A percentile compares a stretch with the other conserved stretches of the same genome.
Evolutionary conservation across 2,888 invertebrate genomes (phyloP).

Genomic region (Hypsopygia costalis): DNA sequence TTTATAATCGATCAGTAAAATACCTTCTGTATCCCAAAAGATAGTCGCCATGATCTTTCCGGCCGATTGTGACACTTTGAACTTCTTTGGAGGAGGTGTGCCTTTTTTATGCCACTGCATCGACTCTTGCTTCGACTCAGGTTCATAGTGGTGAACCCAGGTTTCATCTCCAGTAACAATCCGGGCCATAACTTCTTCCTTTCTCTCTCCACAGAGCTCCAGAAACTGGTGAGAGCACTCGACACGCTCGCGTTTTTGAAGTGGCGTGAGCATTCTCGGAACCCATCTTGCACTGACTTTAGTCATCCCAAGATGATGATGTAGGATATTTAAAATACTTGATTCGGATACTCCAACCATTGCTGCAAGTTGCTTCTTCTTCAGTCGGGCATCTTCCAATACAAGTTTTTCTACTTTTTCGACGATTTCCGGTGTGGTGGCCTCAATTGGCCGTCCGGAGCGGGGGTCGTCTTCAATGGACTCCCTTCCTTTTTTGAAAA

Average conservation of each 20-base stretch:
- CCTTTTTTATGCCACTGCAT: too few species aligned
- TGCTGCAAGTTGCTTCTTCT: constrained; percentile 10
- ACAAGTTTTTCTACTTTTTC: constrained; percentile 14
- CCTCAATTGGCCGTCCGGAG: constrained; percentile 11
- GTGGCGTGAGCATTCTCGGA: constrained; percentile 28
- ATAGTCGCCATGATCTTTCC: too few species aligned
- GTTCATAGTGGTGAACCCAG: too few species aligned
- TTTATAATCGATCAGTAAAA: too few species aligned
- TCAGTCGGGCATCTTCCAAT: constrained; percentile 12
- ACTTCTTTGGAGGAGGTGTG: too few species aligned
- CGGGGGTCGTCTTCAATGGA: constrained; percentile 24
- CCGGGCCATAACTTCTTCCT: too few species aligned
- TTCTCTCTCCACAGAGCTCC: too few species aligned
- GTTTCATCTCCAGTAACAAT: too few species aligned
- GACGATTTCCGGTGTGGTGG: constrained; percentile 10
- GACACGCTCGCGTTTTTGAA: constrained; percentile 21
- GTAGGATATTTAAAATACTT: constrained; percentile 14
- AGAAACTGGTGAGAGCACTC: too few species aligned
- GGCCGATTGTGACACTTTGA: too few species aligned
- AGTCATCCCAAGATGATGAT: constrained; percentile 23
- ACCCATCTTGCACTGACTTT: constrained; percentile 29
- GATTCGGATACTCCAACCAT: constrained; percentile 18
- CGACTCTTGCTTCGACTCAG: too few species aligned
- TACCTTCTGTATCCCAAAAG: too few species aligned
- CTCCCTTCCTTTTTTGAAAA: constrained; percentile 25